Evolutionary conservation across 2,888 invertebrate genomes (phyloP).

Genomic region (Argyresthia goedartella): DNA sequence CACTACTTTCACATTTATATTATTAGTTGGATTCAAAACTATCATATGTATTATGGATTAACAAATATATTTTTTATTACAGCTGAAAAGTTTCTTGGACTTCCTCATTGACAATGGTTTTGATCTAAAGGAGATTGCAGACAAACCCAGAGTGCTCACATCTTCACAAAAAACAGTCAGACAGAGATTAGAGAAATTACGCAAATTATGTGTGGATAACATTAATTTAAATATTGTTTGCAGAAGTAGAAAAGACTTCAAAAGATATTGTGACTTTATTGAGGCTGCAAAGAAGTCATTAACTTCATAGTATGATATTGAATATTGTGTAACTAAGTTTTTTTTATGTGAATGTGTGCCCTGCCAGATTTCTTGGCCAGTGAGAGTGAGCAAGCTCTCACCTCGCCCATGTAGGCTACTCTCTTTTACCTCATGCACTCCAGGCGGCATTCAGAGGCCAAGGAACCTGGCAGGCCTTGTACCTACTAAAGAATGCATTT

Average conservation of each 20-base stretch:
- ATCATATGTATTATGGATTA: no score
- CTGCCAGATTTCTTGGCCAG: no score
- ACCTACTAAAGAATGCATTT: no score
- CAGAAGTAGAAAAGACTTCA: conserved; percentile 66
- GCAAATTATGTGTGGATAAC: conserved; percentile 49
- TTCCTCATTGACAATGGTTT: conserved; percentile 68
- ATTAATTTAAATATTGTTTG: conserved; percentile 68
- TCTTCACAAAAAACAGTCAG: conserved; percentile 69
- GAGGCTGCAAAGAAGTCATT: conserved; percentile 9
- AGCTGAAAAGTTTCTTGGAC: conserved; percentile 73
- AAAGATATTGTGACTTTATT: conserved; percentile 52
- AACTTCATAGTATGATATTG: neutral
- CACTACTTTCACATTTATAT: no score
- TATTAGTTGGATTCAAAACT: no score
- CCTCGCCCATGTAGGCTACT: no score
- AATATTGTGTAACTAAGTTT: neutral
- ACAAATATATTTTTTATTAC: conserved; percentile 15
- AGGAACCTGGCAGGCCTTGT: no score
- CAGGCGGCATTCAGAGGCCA: no score
- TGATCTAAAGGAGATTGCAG: conserved; percentile 60
- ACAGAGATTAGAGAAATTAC: conserved; percentile 58
- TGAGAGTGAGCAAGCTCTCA: no score
- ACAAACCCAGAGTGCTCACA: conserved; percentile 65
- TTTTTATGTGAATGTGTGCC: neutral
- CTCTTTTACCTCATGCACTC: no score